phyloP scores from a whole-genome alignment of 2,888 invertebrate species.

The Xanthorhoe spadicearia region DNA sequence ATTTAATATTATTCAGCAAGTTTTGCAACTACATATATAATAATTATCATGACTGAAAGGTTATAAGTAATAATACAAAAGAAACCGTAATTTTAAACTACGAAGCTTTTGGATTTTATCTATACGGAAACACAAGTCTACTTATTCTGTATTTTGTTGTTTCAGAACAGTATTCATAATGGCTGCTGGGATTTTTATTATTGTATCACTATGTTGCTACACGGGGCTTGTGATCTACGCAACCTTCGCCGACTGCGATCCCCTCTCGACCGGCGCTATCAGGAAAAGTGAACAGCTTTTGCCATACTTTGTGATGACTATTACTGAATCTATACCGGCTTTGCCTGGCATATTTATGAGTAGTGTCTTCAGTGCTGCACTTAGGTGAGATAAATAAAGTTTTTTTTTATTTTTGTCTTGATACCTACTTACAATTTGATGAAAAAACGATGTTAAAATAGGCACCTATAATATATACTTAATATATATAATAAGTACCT shows the following conservation, averaged over 20 bases:
- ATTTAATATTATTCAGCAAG: too few relatives aligned
- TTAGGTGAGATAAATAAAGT: conserved; percentile 87
- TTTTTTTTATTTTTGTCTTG: too few relatives aligned
- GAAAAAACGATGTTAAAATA: too few relatives aligned
- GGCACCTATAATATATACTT: too few relatives aligned
- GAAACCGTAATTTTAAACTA: too few relatives aligned
- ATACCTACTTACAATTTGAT: too few relatives aligned
- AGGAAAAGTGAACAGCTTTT: conserved; percentile 89
- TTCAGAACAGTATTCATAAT: conserved; percentile 90
- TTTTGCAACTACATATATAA: too few relatives aligned
- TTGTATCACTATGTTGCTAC: conserved; percentile 92
- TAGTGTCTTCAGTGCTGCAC: conserved; percentile 93
- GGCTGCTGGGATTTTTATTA: conserved; percentile 89
- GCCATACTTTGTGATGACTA: conserved; percentile 93
- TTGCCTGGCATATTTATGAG: conserved; percentile 94
- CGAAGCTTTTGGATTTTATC: too few relatives aligned
- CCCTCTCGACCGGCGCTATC: conserved; percentile 89
- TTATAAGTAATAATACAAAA: too few relatives aligned
- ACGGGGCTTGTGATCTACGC: conserved; percentile 95
- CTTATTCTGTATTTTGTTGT: conserved; percentile 47
- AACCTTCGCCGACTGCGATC: conserved; percentile 93
- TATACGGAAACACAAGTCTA: too few relatives aligned
- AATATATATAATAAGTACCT: too few relatives aligned
- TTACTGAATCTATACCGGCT: conserved; percentile 89
- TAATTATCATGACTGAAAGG: too few relatives aligned